Conservation (phyloP, 2,113 vertebrate species). For the Setophaga petechia region DNA sequence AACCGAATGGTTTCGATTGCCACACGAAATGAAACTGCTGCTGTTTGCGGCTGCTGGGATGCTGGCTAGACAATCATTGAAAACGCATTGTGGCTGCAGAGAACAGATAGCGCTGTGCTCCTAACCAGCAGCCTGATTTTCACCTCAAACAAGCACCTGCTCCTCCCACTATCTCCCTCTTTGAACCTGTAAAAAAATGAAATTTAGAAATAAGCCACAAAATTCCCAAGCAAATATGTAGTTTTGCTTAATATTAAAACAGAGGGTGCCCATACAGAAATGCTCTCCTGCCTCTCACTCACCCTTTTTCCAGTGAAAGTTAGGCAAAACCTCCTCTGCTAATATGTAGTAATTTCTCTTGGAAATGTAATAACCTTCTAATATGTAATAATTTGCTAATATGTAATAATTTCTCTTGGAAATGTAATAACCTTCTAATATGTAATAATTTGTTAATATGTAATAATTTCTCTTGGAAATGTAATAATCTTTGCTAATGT, state of each 20-base stretch:
- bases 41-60: conserved; percentile 21
- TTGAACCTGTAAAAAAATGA: neutral
- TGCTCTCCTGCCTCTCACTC: neutral
- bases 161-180: neutral
- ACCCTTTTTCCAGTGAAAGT: neutral
- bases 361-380: no score
- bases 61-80: conserved; percentile 4
- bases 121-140: neutral
- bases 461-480: neutral
- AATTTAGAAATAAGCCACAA: neutral
- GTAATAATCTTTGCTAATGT: neutral
- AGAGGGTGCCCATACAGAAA: neutral
- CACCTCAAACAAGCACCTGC: neutral
- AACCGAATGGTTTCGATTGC: conserved; percentile 78
- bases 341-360: no score
- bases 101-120: neutral
- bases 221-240: neutral
- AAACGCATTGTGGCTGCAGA: neutral
- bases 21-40: conserved; percentile 71
- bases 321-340: neutral
- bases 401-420: no score
- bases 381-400: no score
- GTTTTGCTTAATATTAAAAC: neutral
- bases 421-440: no score
- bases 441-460: no score